Base-by-base conservation (phyloP, 2,113 vertebrate species). In the Nerophis lumbriciformis region DNA sequence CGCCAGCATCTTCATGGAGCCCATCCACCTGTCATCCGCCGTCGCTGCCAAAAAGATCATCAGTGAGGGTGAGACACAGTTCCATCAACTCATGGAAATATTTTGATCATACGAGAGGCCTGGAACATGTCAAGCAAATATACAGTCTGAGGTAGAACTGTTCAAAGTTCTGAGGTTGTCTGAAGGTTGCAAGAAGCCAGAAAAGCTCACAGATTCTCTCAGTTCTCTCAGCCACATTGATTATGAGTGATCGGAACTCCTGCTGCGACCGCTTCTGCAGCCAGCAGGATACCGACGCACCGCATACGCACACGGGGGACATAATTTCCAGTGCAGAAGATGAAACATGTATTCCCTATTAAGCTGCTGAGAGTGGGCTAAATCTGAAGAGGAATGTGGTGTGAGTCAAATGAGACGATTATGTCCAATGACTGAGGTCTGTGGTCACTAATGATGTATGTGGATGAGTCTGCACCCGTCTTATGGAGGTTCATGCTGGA, bases 1-100 rank as follows among this genome's bases (percentile, higher is more conserved):
- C 0, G 93, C 94, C 48, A 98, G 94, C 79, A 96, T 99, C 75
- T 94, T 95, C 83, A 97, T 99, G 97, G 97, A 98, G 38, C 97
- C 97, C 59, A 97, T 99, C 65, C 94, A 99, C 72, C 91, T 99
- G 5, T 97, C 96, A 1, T 95, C 97, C 0, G 87, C 91, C 15
- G 75, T 98, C 49, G 94, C 94, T 21, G 96, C 95, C 53, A 97
- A 96, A 77, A 88, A 92, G 87, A 98, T 97, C 80, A 97, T 97
- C 79, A 93, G 36, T 3, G 94, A 98, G 90, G 95, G 97, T 99
- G 86, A 90, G 79, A 51, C 8, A n/a, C 7, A 5, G 16, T 51
- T 51, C n/a, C n/a, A 51, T 4, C 8, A 7, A 15, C 13, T 13
- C 9, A 50, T 12, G 13, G 13, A 36, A 48, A 53, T 21, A 53